Evolutionary conservation across 2,797 vertebrate genomes (phyloP).

Genomic region (Phoeniculus purpureus): DNA sequence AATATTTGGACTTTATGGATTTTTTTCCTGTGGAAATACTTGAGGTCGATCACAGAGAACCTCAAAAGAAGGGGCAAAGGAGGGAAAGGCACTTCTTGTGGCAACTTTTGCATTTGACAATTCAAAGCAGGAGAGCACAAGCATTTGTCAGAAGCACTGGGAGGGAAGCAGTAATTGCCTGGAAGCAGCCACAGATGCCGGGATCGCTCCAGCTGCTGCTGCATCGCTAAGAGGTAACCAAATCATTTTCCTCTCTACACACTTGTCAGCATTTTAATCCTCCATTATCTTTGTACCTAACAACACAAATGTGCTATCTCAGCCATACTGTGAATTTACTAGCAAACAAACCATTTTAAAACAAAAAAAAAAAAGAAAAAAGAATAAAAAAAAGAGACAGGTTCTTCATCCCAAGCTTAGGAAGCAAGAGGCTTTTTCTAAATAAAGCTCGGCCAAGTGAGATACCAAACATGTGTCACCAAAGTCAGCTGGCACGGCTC

Average conservation of each 20-base stretch:
- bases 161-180: conserved; percentile 53
- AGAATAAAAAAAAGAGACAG: neutral
- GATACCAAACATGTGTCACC: accelerated
- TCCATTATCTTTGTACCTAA: conserved; percentile 58
- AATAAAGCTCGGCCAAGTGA: neutral
- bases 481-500: neutral
- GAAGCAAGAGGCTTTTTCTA: neutral
- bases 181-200: conserved; percentile 45
- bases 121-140: conserved; percentile 21
- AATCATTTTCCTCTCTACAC: conserved; percentile 62
- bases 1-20: neutral
- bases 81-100: neutral
- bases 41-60: neutral
- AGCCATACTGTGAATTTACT: conserved; percentile 60
- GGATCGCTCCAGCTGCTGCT: conserved; percentile 54
- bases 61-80: neutral
- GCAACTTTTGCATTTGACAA: conserved; percentile 33
- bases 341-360: conserved; percentile 43
- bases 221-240: conserved; percentile 51
- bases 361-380: neutral
- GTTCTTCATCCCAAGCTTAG: neutral
- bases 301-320: conserved; percentile 75
- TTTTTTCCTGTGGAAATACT: neutral
- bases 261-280: conserved; percentile 81
- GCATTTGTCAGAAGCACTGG: conserved; percentile 41